Conservation (phyloP, 2,888 invertebrate genomes). For the Lomographa bimaculata region DNA sequence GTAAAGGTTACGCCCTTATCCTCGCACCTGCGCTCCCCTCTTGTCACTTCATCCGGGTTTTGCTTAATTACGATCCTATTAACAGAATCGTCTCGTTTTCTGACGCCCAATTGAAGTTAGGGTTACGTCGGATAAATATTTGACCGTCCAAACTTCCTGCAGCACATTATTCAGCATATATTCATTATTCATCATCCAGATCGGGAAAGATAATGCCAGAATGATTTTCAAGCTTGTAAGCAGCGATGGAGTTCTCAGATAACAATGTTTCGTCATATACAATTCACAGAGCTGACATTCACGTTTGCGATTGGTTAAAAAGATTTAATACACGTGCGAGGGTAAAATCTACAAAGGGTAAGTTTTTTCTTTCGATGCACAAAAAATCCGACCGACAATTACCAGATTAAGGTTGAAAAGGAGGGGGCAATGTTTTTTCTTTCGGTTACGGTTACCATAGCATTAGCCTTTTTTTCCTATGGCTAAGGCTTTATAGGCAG, state of each 20-base stretch:
- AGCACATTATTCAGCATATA: conserved; percentile 38
- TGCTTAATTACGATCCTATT: conserved; percentile 73
- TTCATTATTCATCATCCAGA: conserved; percentile 45
- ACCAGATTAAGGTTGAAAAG: conserved; percentile 73
- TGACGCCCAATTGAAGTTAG: conserved; percentile 52
- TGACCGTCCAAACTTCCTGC: conserved; percentile 43
- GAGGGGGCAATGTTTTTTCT: conserved; percentile 54
- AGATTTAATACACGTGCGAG: conserved; percentile 71
- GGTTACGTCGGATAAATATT: conserved; percentile 49
- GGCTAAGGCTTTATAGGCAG: conserved; percentile 45
- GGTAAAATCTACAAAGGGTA: conserved; percentile 70
- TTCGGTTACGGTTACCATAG: conserved; percentile 47
- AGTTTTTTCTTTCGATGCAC: conserved; percentile 57
- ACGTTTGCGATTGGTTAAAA: conserved; percentile 63
- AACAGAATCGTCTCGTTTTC: conserved; percentile 59
- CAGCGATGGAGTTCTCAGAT: conserved; percentile 46
- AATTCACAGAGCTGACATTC: conserved; percentile 49
- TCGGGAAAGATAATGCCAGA: conserved; percentile 39
- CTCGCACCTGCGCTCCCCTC: conserved; percentile 68
- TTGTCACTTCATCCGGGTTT: conserved; percentile 51
- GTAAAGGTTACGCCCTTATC: conserved; percentile 73
- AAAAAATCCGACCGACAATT: conserved; percentile 74
- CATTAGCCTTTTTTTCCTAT: conserved; percentile 52
- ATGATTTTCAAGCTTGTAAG: conserved; percentile 41
- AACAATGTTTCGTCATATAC: conserved; percentile 55